phyloP scores from a whole-genome alignment of 1,140 invertebrate genomes.

The Cherax destructor region DNA sequence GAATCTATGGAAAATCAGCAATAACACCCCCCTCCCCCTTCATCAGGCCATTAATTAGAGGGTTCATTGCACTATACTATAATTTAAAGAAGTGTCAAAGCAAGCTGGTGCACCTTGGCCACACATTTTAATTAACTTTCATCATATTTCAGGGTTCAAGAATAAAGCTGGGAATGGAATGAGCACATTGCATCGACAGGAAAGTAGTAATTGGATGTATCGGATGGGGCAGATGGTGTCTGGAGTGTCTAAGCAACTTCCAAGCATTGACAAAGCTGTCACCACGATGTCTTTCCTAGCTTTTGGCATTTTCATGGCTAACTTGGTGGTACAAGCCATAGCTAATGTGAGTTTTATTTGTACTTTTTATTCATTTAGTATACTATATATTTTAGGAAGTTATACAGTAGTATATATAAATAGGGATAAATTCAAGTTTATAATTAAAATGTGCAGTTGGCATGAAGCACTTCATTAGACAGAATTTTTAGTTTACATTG shows the following conservation, averaged over 20 bases:
- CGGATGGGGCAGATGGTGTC: slow-evolving; percentile 13
- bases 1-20: too few species aligned
- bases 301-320: slow-evolving; percentile 50
- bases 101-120: background rate
- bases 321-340: slow-evolving; percentile 27
- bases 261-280: slow-evolving; percentile 27
- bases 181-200: background rate
- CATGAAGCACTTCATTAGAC: too few species aligned
- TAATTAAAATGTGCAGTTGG: too few species aligned
- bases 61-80: too few species aligned
- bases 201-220: slow-evolving; percentile 11
- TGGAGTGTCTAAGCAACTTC: slow-evolving; percentile 22
- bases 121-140: background rate
- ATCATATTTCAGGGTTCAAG: background rate
- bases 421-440: too few species aligned
- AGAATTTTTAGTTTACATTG: too few species aligned
- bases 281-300: slow-evolving; percentile 53
- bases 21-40: too few species aligned
- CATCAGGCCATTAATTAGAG: too few species aligned
- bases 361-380: background rate
- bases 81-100: background rate
- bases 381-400: too few species aligned
- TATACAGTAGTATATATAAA: too few species aligned
- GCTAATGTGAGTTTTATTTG: slow-evolving; percentile 13
- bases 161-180: background rate